Base-by-base conservation (phyloP, 2,797 vertebrate genomes). In the Dallia pectoralis region DNA sequence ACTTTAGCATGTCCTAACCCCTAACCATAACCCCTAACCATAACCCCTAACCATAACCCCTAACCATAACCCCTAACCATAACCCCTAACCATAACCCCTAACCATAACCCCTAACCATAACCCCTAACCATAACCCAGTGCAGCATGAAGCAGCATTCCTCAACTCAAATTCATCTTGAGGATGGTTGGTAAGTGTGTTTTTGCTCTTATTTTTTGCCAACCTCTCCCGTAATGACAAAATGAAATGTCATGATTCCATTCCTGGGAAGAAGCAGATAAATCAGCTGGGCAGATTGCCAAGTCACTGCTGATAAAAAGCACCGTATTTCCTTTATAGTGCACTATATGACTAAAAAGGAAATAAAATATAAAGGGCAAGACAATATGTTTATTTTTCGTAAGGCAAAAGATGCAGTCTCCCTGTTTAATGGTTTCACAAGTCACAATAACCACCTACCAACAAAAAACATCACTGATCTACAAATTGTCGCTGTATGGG, bases 321-420 rank as follows among this genome's bases (percentile, higher is more conserved):
- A 56, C 53, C 53, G 9, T 56, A 25, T 56, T 56, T 22, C 16
- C 53, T 56, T 3, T 40, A 6, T 56, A 56, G 53, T 56, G 53
- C 53, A 56, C 53, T 56, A 25, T 22, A 12, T n/a, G n/a, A n/a
- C n/a, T n/a, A n/a, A n/a, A n/a, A n/a, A n/a, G n/a, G n/a, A n/a
- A n/a, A n/a, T n/a, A 12, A 22, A 59, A 59, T 27, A 59, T 2
- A 22, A 25, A 11, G 22, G 47, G 29, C 72, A 76, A 72, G 59
- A 53, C 68, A 79, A 70, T 77, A 0, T 27, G 69, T 87, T 84
- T 77, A 65, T 76, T 75, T 76, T 22, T 70, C 78, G 71, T 82
- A 88, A 89, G 47, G 79, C 85, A 87, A 87, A 91, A 93, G 85
- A 87, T 87, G 86, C 86, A 83, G 84, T 82, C 81, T 89, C 83